Base-by-base conservation (phyloP, 2,797 vertebrate species). In the Lutjanus campechanus region DNA sequence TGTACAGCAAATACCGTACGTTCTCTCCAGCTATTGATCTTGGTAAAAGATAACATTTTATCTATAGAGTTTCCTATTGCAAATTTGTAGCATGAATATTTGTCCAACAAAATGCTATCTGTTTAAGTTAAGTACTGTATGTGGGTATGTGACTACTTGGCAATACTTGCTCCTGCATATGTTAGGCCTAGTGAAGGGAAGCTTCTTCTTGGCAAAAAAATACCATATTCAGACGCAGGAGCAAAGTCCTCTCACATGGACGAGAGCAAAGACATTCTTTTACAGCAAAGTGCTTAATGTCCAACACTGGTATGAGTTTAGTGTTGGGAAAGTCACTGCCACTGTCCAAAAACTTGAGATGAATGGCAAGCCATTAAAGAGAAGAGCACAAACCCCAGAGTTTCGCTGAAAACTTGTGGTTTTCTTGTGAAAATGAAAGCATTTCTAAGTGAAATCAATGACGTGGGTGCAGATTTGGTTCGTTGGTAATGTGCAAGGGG, bases 81-180 rank as follows among this genome's bases (percentile, higher is more conserved):
- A 77, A 73, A 67, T 68, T 60, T 16, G 20, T 54, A 79, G 66
- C 46, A 41, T 29, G 36, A 54, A 55, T 68, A 68, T 74, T 46
- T 47, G 47, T 67, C 53, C 29, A 65, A 69, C 67, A 55, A 49
- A 89, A 82, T 4, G 51, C 64, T 59, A 36, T 70, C 54, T 22
- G 7, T 69, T 68, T 65, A 68, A 54, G 64, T 50, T 65, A 76
- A 73, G 62, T 69, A 55, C 41, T 64, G 56, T 64, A 55, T 70
- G 74, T 66, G 69, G 36, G 56, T 75, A 73, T 85, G 47, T 65
- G 68, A 81, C 77, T 88, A 89, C 88, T 91, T 89, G 89, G 85
- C 78, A 83, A 85, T 69, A 80, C 72, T 51, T 76, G 78, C 74
- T 85, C 83, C 81, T 53, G 77, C 60, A 59, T 73, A 66, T 50